Evolutionary conservation across 2,797 vertebrate species (phyloP).

Genomic region (Lacerta bilineata): DNA sequence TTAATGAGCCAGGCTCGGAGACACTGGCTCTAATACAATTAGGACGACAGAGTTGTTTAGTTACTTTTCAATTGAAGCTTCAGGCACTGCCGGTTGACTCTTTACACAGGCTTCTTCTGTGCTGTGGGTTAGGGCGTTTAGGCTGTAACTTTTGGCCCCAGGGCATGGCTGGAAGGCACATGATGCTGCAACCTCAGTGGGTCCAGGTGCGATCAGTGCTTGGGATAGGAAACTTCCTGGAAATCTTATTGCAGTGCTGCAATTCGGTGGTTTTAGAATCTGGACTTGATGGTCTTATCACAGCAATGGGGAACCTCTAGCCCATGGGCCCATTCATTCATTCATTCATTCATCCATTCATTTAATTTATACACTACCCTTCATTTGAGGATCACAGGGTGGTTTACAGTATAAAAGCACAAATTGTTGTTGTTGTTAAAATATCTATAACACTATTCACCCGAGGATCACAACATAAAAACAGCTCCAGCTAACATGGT

Average conservation of each 20-base stretch:
- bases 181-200: not conserved
- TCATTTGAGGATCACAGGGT: no score
- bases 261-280: not conserved
- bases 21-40: slow-evolving; percentile 52
- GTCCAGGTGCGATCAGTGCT: not conserved
- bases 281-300: not conserved
- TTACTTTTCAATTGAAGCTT: slow-evolving; percentile 51
- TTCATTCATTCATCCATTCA: no score
- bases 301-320: no score
- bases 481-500: no score
- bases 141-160: slow-evolving; percentile 12
- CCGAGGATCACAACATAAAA: no score
- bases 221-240: not conserved
- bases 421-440: no score
- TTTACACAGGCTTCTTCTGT: not conserved
- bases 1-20: slow-evolving; percentile 62
- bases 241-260: not conserved
- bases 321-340: no score
- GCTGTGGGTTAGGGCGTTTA: accelerated
- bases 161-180: not conserved
- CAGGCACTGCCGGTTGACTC: not conserved
- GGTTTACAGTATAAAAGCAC: no score
- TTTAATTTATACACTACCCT: no score
- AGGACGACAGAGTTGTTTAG: slow-evolving; percentile 61
- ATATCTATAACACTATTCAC: no score